Conservation (phyloP, 2,113 vertebrate species). For the Eulemur macaco region DNA sequence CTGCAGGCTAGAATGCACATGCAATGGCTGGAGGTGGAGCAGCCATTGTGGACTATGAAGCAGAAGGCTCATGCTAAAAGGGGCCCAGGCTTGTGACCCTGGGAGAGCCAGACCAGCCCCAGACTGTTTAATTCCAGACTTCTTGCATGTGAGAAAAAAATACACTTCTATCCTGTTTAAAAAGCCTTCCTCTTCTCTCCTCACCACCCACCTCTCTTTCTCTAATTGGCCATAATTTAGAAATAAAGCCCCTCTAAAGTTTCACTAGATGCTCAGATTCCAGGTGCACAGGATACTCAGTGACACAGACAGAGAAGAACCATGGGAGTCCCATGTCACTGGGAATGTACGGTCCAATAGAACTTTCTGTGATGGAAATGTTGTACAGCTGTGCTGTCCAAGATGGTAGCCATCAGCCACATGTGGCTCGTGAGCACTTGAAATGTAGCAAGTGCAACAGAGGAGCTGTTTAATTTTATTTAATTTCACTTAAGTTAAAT, state of each 20-base stretch:
- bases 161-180: not conserved
- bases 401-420: not conserved
- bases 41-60: not conserved
- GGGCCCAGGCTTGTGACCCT: not conserved
- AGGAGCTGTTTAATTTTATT: not conserved
- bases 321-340: rapidly evolving
- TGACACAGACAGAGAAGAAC: not conserved
- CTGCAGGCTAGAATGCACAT: not conserved
- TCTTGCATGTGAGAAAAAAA: not conserved
- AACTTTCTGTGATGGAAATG: not conserved
- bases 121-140: not conserved
- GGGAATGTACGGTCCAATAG: rapidly evolving
- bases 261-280: not conserved
- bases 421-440: not conserved
- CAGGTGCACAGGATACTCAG: not conserved
- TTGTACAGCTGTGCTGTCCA: too few relatives aligned
- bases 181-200: not conserved
- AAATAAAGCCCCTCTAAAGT: not conserved
- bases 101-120: not conserved
- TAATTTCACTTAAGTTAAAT: not conserved
- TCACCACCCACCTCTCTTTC: too few relatives aligned
- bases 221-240: not conserved
- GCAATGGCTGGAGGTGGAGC: not conserved
- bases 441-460: not conserved
- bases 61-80: not conserved